Conservation (phyloP, 2,888 invertebrate genomes). For the Drosophila nr. medialis region DNA sequence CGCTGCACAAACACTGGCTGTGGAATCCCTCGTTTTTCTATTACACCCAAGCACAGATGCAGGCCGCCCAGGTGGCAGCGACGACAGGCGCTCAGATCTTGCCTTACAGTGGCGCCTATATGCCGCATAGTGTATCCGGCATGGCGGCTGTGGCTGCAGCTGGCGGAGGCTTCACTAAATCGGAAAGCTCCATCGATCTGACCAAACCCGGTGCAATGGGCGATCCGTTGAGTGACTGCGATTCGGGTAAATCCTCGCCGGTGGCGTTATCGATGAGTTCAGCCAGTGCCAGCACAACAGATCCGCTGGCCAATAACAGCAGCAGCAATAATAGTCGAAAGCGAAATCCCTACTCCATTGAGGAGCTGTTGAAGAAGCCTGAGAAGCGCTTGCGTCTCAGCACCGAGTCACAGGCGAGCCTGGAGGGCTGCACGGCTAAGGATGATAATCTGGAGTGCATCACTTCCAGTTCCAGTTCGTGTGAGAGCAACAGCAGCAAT, state of each 20-base stretch:
- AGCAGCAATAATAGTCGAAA: constrained; percentile 81
- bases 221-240: constrained; percentile 84
- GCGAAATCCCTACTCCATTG: constrained; percentile 94
- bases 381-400: constrained; percentile 85
- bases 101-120: constrained; percentile 58
- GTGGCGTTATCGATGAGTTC: constrained; percentile 68
- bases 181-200: constrained; percentile 84
- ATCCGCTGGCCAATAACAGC: constrained; percentile 5
- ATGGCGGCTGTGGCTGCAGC: constrained; percentile 60
- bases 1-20: constrained; percentile 84
- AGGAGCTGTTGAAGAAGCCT: constrained; percentile 93
- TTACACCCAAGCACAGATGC: constrained; percentile 81
- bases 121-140: constrained; percentile 57
- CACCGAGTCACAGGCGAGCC: constrained; percentile 42
- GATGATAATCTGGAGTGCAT: constrained; percentile 61
- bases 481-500: constrained; percentile 61
- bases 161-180: constrained; percentile 80
- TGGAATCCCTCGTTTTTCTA: constrained; percentile 85
- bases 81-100: constrained; percentile 73
- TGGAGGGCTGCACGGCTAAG: constrained; percentile 26
- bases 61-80: constrained; percentile 61
- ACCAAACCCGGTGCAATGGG: constrained; percentile 75
- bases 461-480: constrained; percentile 69
- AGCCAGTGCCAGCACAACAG: constrained; percentile 18
- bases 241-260: constrained; percentile 85